Conservation (phyloP, 2,888 invertebrate species). For the Nephrotoma guestfalica region DNA sequence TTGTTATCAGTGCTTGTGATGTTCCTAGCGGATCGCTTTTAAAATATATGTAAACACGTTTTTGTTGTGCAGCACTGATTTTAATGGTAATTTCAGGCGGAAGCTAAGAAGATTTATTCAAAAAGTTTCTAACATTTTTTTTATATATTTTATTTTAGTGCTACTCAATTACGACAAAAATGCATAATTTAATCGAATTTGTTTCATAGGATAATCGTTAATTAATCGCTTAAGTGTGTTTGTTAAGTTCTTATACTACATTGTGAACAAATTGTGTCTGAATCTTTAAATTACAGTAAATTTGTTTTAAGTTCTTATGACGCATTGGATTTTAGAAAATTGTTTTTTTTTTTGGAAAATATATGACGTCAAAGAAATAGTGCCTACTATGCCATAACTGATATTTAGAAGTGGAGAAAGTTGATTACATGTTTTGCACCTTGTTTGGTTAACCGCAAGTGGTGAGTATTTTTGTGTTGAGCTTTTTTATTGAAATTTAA, state of each 20-base stretch:
- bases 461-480: too few relatives aligned
- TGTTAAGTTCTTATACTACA: background rate
- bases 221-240: background rate
- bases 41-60: background rate
- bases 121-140: background rate
- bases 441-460: too few relatives aligned
- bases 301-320: background rate
- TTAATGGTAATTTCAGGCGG: background rate
- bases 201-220: background rate
- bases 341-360: too few relatives aligned
- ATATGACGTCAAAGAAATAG: background rate
- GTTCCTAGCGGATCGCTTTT: background rate
- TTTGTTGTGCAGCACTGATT: background rate
- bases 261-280: background rate
- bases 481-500: too few relatives aligned
- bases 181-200: background rate
- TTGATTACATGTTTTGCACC: too few relatives aligned
- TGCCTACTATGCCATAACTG: too few relatives aligned
- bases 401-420: too few relatives aligned
- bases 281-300: background rate
- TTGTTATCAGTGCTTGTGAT: background rate
- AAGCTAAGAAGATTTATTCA: background rate
- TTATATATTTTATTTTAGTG: background rate
- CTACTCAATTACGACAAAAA: background rate
- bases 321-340: background rate